A percentile compares a stretch with the other conserved stretches of the same genome.
These are phyloP conservation scores for Urosaurus nigricauda DNA, from an alignment of 2,797 vertebrate species.

Conservation along the genomic window DNA sequence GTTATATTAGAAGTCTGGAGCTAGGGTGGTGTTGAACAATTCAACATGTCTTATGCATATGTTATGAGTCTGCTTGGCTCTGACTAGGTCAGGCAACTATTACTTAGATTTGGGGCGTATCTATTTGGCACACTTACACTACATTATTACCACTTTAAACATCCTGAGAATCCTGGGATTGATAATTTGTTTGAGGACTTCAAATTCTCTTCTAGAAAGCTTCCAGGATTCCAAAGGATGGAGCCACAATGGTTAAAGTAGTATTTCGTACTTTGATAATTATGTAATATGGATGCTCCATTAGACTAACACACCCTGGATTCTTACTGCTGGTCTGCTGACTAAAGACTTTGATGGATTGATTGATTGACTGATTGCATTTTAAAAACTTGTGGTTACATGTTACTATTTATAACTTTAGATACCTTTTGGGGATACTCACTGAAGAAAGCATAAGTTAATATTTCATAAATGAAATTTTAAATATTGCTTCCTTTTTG, in stretches of 20 bases:
- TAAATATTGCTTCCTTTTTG: neutral
- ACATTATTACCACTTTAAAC: neutral
- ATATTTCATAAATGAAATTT: neutral
- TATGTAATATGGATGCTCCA: too few species aligned
- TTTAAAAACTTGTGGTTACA: neutral
- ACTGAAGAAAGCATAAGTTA: neutral
- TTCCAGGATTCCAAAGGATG: neutral
- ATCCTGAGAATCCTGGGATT: neutral
- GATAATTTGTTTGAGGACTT: neutral
- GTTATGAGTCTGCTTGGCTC: neutral
- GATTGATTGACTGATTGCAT: too few species aligned
- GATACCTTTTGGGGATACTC: neutral
- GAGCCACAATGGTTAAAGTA: too few species aligned
- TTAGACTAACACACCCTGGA: too few species aligned
- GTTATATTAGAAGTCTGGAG: neutral
- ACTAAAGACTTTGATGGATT: neutral
- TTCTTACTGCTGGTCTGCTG: neutral
- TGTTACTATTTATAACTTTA: neutral
- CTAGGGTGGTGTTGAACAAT: neutral
- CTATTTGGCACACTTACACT: too few species aligned
- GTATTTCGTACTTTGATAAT: too few species aligned
- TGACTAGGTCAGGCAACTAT: neutral
- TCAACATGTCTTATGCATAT: neutral
- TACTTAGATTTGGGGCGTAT: neutral
- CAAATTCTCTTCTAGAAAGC: neutral